Conservation (phyloP, 1,140 invertebrate genomes). For the Mylabris phalerata region DNA sequence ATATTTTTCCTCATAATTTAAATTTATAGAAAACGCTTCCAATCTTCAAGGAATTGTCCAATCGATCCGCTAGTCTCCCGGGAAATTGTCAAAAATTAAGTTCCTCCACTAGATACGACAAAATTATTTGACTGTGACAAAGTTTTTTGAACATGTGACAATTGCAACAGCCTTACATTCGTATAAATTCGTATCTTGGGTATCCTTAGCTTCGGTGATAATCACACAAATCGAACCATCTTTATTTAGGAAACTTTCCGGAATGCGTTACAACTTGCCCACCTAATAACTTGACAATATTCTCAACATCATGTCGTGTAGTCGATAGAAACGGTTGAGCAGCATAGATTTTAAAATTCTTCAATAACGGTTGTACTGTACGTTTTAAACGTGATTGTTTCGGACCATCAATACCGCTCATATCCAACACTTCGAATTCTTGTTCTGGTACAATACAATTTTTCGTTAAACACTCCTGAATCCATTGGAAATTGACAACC, state of each 20-base stretch:
- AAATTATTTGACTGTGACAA: too few species aligned
- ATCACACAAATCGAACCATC: constrained; percentile 29
- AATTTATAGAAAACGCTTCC: too few species aligned
- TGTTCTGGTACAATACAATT: constrained; percentile 35
- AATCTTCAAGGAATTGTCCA: too few species aligned
- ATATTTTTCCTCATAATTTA: too few species aligned
- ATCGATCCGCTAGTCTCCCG: too few species aligned
- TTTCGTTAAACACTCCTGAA: constrained; percentile 32
- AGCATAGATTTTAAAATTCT: constrained; percentile 32
- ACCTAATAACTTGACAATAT: constrained; percentile 23
- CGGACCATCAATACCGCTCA: constrained; percentile 31
- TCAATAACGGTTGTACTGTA: constrained; percentile 27
- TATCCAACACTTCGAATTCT: constrained; percentile 36
- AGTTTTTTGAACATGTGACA: too few species aligned
- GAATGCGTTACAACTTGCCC: constrained; percentile 23
- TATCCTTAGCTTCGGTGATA: constrained; percentile 28
- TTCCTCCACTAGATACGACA: too few species aligned
- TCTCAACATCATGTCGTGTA: constrained; percentile 29
- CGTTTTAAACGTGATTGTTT: constrained; percentile 27
- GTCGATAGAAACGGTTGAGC: constrained; percentile 28
- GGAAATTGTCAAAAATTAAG: too few species aligned
- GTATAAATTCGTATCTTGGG: constrained; percentile 32
- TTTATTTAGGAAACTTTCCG: constrained; percentile 25
- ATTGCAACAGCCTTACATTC: constrained; percentile 27
- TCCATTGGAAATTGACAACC: constrained; percentile 37